Evolutionary conservation across 2,888 invertebrate genomes (phyloP), one percentile per base, ranked within the genome.

Genomic region (Ethmia dodecea): DNA sequence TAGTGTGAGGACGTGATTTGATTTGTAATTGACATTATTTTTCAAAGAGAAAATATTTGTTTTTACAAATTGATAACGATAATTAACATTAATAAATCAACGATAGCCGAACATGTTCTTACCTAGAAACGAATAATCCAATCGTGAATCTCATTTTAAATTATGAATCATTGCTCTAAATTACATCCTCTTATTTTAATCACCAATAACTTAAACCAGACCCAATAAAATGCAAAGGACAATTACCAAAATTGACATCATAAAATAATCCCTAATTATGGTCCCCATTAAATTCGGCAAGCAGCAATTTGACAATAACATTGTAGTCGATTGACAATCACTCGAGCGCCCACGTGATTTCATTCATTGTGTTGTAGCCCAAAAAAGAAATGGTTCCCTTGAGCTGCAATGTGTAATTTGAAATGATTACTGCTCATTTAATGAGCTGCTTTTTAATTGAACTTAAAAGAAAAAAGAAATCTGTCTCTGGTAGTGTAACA

Each of bases 251-350:
- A 55, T 55, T 53, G 49, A 52, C 49, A 49, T 43, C 37, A 45
- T 43, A 45, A 50, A 53, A 54, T 55, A 47, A 49, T 40, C 45
- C 45, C 45, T 60, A 64, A 67, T 71, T 68, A 55, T 35, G 40
- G 42, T 36, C 36, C 35, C 14, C 52, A 50, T 54, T 49, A 60
- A 52, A 54, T 47, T 54, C 49, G 36, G 47, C 55, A 61, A 66
- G 55, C 57, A 60, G 55, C 55, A 67, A 66, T 72, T 69, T 58
- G 52, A 52, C 56, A 66, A 65, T 63, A 59, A 57, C 59, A 64
- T 57, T 61, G 55, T 58, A 38, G 38, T 33, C 49, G 40, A 56
- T 60, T 61, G 65, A 49, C 55, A 68, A 63, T 52, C 49, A 51
- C 41, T 45, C 39, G 43, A 47, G 38, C 38, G 45, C 38, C 42